Evolutionary conservation across 1,140 invertebrate genomes (phyloP).

Genomic region (Coptotermes formosanus): DNA sequence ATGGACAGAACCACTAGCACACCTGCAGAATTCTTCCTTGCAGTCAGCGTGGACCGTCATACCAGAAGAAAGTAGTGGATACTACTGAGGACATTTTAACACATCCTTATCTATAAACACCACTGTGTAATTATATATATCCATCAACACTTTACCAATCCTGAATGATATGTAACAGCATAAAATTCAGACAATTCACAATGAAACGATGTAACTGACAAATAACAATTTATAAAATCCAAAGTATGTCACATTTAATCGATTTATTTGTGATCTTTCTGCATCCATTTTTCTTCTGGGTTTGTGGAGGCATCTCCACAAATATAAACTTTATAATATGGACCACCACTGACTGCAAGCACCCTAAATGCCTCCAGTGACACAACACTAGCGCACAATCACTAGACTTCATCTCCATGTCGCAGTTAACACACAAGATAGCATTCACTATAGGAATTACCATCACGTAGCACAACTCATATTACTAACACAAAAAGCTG

Average conservation of each 20-base stretch:
- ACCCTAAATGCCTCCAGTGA: background rate
- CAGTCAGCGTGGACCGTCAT: background rate
- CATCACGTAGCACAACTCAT: too few species aligned
- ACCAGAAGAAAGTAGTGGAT: background rate
- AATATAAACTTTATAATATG: background rate
- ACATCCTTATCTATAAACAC: background rate
- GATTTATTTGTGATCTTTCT: background rate
- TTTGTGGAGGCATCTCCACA: background rate
- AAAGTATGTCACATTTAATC: background rate
- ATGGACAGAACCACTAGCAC: constrained; percentile 17
- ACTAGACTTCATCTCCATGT: constrained; percentile 9
- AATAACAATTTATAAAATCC: too few species aligned
- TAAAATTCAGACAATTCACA: background rate
- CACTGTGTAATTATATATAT: too few species aligned
- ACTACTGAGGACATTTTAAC: background rate
- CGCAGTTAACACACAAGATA: background rate
- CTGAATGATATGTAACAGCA: background rate
- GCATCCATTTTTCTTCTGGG: constrained; percentile 8
- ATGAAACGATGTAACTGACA: background rate
- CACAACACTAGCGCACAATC: background rate
- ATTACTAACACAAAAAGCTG: too few species aligned
- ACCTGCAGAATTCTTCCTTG: constrained; percentile 17
- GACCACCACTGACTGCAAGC: constrained; percentile 9
- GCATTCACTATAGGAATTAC: background rate
- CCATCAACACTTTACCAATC: too few species aligned